phyloP scores from a whole-genome alignment of 2,888 invertebrate genomes.

The Drosophila prostipennis region DNA sequence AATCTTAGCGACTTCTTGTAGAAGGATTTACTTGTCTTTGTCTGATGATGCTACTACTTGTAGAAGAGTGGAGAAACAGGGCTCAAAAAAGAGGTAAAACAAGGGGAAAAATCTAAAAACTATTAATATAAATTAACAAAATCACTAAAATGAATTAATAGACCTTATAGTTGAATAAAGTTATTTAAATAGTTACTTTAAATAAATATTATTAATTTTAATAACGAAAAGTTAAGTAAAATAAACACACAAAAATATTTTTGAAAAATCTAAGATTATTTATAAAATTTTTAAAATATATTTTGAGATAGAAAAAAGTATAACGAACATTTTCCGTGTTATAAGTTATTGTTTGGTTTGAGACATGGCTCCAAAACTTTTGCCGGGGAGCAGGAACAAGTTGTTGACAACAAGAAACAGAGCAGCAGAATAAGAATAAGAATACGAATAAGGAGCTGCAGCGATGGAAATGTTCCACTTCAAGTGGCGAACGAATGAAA shows the following conservation, averaged over 20 bases:
- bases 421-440: constrained; percentile 3
- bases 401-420: constrained; percentile 28
- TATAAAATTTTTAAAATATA: no score
- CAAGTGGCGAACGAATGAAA: constrained; percentile 2
- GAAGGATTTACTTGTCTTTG: constrained; percentile 46
- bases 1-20: constrained; percentile 32
- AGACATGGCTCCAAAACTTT: constrained; percentile 24
- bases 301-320: neutral
- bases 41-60: constrained; percentile 7
- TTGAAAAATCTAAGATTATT: no score
- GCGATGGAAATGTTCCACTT: constrained; percentile 11
- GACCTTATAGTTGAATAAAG: no score
- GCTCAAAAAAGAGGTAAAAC: neutral
- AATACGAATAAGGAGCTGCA: constrained; percentile 7
- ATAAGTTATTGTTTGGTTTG: neutral
- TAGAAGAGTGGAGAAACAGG: neutral
- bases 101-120: neutral
- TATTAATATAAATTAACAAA: neutral
- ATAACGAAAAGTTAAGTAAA: no score
- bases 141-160: no score
- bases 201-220: no score
- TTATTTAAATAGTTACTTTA: no score
- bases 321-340: neutral
- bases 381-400: constrained; percentile 10
- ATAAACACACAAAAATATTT: no score